A percentile compares a stretch with the other conserved stretches of the same genome.
Conservation (phyloP, 2,888 invertebrate species). For the Drosophila atroscutellata region DNA sequence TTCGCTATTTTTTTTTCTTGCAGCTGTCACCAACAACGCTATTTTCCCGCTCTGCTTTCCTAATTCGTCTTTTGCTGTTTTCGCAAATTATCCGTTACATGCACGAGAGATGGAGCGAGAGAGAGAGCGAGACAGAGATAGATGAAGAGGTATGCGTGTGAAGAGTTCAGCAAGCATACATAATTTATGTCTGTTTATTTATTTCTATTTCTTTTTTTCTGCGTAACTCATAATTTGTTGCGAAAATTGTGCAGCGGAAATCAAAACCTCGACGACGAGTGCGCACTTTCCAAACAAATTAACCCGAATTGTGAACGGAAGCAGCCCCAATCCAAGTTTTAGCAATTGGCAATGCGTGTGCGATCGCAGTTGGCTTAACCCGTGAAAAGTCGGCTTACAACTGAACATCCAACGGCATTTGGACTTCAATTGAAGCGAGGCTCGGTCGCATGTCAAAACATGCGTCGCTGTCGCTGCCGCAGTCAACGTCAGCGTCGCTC, state of each 20-base stretch:
- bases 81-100: conserved; percentile 61
- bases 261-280: conserved; percentile 34
- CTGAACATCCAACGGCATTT: conserved; percentile 51
- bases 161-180: conserved; percentile 23
- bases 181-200: conserved; percentile 34
- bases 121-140: conserved; percentile 6
- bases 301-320: conserved; percentile 76
- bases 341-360: conserved; percentile 50
- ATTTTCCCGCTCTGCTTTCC: conserved; percentile 39
- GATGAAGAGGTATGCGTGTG: conserved; percentile 1
- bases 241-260: conserved; percentile 68
- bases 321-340: conserved; percentile 26
- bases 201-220: conserved; percentile 36
- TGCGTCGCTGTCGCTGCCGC: conserved; percentile 23
- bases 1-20: conserved; percentile 37
- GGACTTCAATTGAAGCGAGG: conserved; percentile 72
- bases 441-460: conserved; percentile 53
- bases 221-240: conserved; percentile 60
- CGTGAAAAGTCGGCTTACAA: conserved; percentile 74
- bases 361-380: conserved; percentile 53
- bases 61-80: conserved; percentile 44
- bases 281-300: conserved; percentile 74
- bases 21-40: conserved; percentile 55
- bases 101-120: conserved; percentile 7
- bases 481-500: conserved; percentile 9